Evolutionary conservation across 2,797 vertebrate genomes (phyloP).

Genomic region (Mionectes olivaceus): DNA sequence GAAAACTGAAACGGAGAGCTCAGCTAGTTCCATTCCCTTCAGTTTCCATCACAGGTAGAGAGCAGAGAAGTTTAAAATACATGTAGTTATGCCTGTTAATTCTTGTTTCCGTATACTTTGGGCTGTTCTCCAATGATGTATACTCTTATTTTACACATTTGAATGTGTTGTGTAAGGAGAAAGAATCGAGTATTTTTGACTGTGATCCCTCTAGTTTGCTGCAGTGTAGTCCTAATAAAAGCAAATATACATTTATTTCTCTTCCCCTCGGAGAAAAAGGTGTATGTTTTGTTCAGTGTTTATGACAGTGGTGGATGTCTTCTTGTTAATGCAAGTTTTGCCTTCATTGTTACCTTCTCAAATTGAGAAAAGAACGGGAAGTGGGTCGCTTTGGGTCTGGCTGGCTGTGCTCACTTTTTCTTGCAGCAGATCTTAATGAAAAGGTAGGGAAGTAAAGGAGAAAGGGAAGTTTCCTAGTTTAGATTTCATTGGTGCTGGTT

Average conservation of each 20-base stretch:
- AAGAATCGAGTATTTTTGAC: neutral
- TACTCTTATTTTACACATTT: neutral
- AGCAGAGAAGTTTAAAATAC: neutral
- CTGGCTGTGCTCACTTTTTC: neutral
- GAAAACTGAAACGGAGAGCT: neutral
- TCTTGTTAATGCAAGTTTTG: neutral
- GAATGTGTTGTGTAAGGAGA: neutral
- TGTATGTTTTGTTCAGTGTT: neutral
- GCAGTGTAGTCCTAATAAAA: neutral
- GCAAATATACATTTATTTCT: neutral
- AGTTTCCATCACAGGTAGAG: neutral
- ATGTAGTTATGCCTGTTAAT: neutral
- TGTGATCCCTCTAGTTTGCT: neutral
- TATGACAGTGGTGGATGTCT: neutral
- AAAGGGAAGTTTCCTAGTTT: neutral
- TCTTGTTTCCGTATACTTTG: neutral
- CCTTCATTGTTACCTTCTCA: neutral
- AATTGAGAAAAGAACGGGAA: neutral
- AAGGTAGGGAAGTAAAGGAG: conserved; percentile 15
- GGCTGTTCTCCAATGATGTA: neutral
- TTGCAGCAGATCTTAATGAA: neutral
- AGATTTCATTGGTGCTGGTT: neutral
- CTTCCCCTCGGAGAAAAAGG: neutral
- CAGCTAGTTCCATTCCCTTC: neutral
- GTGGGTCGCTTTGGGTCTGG: neutral